Evolutionary conservation across 2,113 vertebrate genomes (phyloP).

Genomic region (Mirza zaza): DNA sequence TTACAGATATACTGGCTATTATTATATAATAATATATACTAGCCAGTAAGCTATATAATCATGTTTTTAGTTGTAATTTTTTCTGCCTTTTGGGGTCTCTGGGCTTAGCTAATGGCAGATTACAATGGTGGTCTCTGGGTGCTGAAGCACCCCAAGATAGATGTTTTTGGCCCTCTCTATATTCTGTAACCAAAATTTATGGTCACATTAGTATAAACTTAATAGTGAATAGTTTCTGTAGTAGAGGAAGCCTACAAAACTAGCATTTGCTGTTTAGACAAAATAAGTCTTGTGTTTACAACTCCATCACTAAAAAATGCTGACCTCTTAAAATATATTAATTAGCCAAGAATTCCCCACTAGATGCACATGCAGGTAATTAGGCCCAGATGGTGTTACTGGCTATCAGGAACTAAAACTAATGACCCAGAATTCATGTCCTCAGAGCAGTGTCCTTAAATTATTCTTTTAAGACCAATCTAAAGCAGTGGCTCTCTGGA

Average conservation of each 20-base stretch:
- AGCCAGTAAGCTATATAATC: neutral
- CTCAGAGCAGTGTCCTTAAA: constrained; percentile 40
- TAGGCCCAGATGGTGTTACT: constrained; percentile 46
- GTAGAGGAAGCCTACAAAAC: neutral
- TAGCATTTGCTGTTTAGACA: neutral
- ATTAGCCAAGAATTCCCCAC: constrained; percentile 20
- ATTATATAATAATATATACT: too few species aligned
- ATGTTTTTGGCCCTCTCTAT: too few species aligned
- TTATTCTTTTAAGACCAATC: constrained; percentile 27
- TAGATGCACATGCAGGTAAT: constrained; percentile 14
- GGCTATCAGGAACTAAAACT: constrained; percentile 25
- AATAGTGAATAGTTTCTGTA: neutral
- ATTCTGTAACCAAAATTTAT: neutral
- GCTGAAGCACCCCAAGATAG: neutral
- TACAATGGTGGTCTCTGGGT: neutral
- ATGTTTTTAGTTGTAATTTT: neutral
- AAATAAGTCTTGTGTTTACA: constrained; percentile 50
- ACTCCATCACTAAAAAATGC: constrained; percentile 43
- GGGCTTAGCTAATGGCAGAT: neutral
- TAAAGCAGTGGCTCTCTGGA: constrained; percentile 44
- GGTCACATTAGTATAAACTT: neutral
- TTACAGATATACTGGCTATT: too few species aligned
- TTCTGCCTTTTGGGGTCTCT: neutral
- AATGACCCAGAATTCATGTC: constrained; percentile 44
- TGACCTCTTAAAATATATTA: constrained; percentile 52